Evolutionary conservation across 2,797 vertebrate genomes (phyloP).

Genomic region (Crax fasciolata): DNA sequence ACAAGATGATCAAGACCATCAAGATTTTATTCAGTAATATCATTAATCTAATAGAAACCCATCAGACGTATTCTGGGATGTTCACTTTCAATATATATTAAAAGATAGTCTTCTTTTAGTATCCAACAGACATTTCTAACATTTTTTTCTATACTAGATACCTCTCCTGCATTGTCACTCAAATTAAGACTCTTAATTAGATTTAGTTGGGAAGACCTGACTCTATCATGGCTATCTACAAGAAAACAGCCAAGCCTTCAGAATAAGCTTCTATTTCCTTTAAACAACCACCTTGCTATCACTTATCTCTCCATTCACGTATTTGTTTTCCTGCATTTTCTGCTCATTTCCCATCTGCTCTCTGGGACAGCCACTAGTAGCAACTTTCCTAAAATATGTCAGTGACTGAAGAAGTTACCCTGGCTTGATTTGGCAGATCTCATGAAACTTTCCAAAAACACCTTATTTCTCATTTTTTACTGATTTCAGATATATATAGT

Average conservation of each 20-base stretch:
- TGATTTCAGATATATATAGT: neutral
- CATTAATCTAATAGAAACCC: neutral
- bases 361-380: neutral
- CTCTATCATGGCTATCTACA: neutral
- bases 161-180: neutral
- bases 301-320: neutral
- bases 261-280: neutral
- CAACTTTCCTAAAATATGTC: neutral
- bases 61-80: neutral
- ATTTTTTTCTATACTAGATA: neutral
- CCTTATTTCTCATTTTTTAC: neutral
- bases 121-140: neutral
- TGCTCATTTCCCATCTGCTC: neutral
- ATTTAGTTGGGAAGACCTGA: neutral
- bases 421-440: neutral
- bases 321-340: neutral
- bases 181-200: neutral
- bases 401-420: neutral
- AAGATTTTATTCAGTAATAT: accelerated
- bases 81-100: neutral
- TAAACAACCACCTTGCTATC: neutral
- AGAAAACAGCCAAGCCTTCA: neutral
- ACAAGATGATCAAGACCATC: neutral
- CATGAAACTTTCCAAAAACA: neutral
- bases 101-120: neutral